Evolutionary conservation across 2,888 invertebrate species (phyloP).

Genomic region (Hydriomena furcata): DNA sequence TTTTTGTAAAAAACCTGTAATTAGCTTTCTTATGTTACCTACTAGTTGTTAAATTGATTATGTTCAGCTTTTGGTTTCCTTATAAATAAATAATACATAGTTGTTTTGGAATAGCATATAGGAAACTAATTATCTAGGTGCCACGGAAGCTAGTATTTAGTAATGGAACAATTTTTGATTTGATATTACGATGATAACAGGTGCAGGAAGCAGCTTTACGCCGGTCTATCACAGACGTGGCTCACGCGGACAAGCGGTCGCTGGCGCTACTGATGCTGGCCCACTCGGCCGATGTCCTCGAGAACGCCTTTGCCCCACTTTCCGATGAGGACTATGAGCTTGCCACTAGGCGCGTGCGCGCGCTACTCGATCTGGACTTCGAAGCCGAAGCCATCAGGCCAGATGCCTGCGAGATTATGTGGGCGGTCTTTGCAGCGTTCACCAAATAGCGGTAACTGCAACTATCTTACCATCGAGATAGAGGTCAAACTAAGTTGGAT

Average conservation of each 20-base stretch:
- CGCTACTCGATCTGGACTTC: slow-evolving; percentile 97
- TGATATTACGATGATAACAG: no score
- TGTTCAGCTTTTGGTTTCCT: no score
- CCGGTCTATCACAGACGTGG: slow-evolving; percentile 98
- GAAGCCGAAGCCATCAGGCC: slow-evolving; percentile 97
- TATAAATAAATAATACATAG: no score
- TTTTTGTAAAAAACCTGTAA: no score
- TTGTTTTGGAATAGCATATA: no score
- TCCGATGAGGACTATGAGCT: slow-evolving; percentile 99
- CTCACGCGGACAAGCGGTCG: slow-evolving; percentile 97
- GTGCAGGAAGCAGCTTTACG: slow-evolving; percentile 98
- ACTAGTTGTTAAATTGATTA: no score
- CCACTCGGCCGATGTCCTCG: slow-evolving; percentile 98
- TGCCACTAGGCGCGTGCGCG: slow-evolving; percentile 98
- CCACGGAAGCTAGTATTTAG: no score
- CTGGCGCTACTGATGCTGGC: slow-evolving; percentile 97
- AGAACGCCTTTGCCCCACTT: slow-evolving; percentile 99
- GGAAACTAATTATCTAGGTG: no score
- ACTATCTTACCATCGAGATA: slow-evolving; percentile 38
- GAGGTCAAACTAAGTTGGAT: slow-evolving; percentile 20
- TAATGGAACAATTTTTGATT: no score
- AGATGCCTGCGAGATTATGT: slow-evolving; percentile 96
- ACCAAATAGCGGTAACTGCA: slow-evolving; percentile 90
- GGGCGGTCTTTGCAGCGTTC: slow-evolving; percentile 99
- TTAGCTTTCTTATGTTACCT: no score